phyloP scores from a whole-genome alignment of 2,797 vertebrate genomes.

The Anguilla pacifica region DNA sequence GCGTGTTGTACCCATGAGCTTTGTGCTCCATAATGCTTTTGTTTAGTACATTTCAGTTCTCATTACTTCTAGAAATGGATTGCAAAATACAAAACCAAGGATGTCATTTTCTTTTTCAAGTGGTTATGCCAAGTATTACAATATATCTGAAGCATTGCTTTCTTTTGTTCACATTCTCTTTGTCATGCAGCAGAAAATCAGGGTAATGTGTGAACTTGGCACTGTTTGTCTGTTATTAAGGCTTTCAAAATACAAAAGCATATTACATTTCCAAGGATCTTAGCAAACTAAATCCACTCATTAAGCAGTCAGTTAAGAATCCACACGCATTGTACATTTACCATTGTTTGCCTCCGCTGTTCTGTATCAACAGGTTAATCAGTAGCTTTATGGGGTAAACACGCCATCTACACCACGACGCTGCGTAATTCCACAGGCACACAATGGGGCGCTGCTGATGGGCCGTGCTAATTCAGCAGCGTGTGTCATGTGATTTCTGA shows the following conservation, averaged over 20 bases:
- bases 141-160: neutral
- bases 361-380: constrained; percentile 2
- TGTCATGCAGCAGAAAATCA: neutral
- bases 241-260: constrained; percentile 1
- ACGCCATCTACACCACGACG: neutral
- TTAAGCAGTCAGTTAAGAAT: constrained; percentile 1
- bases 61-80: neutral
- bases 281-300: neutral
- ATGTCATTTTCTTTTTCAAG: neutral
- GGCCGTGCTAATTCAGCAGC: neutral
- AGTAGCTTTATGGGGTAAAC: neutral
- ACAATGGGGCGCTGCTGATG: neutral
- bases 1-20: neutral
- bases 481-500: neutral
- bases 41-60: neutral
- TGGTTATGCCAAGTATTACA: neutral
- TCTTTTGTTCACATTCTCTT: neutral
- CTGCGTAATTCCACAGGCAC: neutral
- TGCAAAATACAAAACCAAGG: neutral
- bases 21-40: neutral
- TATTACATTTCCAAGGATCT: constrained; percentile 4
- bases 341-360: neutral
- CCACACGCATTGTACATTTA: neutral
- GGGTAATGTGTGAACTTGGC: neutral
- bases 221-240: neutral